These are phyloP conservation scores for Ailurus styani DNA, from an alignment of 2,113 vertebrate genomes.

Conservation along the genomic window DNA sequence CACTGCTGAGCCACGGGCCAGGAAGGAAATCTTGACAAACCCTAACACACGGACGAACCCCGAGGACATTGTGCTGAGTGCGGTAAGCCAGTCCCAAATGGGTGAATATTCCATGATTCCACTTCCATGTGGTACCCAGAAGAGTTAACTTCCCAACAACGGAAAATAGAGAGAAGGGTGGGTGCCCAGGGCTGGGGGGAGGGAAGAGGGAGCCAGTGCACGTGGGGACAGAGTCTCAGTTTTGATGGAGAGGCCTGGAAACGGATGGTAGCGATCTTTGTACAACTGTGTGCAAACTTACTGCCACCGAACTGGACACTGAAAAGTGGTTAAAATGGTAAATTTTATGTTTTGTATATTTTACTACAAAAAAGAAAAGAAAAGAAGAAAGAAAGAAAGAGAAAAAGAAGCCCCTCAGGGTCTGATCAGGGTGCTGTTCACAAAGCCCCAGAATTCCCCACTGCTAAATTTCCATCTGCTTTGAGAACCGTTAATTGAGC, in stretches of 20 bases:
- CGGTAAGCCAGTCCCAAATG: background rate
- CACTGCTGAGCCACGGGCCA: background rate
- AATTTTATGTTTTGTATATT: background rate
- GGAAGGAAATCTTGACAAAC: too few species aligned
- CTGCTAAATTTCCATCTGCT: background rate
- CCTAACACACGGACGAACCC: accelerated
- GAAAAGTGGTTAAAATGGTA: background rate
- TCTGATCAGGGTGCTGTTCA: background rate
- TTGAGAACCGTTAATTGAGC: background rate
- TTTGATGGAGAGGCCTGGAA: background rate
- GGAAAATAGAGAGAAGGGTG: background rate
- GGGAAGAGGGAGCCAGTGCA: accelerated
- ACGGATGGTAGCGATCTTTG: accelerated
- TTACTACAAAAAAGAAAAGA: background rate
- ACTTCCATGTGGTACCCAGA: background rate
- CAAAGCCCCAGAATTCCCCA: background rate
- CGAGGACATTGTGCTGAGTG: background rate
- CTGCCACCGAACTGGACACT: background rate
- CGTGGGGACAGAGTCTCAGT: background rate
- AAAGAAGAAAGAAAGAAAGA: background rate
- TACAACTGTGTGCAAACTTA: background rate
- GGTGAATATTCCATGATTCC: background rate
- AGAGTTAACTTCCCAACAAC: background rate
- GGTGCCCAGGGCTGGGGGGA: accelerated
- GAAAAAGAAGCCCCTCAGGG: background rate